Base-by-base conservation (phyloP, 2,797 vertebrate genomes). In the Sebastes ruberrimus region DNA sequence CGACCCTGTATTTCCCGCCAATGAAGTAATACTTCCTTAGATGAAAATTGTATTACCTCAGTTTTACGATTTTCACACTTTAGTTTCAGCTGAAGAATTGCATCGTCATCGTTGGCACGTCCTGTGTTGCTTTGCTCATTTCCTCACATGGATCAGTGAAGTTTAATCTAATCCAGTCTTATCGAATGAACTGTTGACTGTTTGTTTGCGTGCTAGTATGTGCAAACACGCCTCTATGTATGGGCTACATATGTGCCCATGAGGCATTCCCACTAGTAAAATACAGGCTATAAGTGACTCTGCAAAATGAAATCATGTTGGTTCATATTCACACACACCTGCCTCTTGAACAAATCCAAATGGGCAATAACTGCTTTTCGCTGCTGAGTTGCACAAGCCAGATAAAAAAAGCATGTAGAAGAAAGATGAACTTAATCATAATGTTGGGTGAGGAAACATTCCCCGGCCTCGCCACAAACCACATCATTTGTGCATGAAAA, bases 401-500 rank as follows among this genome's bases (percentile, higher is more conserved):
- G 84, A 74, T 66, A 38, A 82, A 89, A 69, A 81, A 89, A 70
- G 8, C 4, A 22, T 7, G 9, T 8, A 53, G n/a, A 28, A 56
- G 64, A 88, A 76, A 60, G 55, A 76, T 62, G 75, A 77, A 59
- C 61, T 42, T 67, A 56, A 85, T 85, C 80, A 81, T 79, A 68
- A 78, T 67, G 57, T 20, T 55, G 73, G 62, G 46, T 55, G 80
- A 80, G 65, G 78, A 90, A 74, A 84, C 76, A 84, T 93, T 92
- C 81, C 85, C 79, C 56, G 9, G 38, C 69, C 77, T 90, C 38
- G 11, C 42, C 66, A 68, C 63, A 87, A 74, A 88, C 86, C 84
- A 89, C 89, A 88, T 91, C 83, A 90, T 80, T 88, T 85, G 81
- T 78, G 76, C 74, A 72, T 76, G 14, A 94, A 74, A 86, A 81